Base-by-base conservation (phyloP, 2,888 invertebrate species). In the Minunthozetes semirufus region DNA sequence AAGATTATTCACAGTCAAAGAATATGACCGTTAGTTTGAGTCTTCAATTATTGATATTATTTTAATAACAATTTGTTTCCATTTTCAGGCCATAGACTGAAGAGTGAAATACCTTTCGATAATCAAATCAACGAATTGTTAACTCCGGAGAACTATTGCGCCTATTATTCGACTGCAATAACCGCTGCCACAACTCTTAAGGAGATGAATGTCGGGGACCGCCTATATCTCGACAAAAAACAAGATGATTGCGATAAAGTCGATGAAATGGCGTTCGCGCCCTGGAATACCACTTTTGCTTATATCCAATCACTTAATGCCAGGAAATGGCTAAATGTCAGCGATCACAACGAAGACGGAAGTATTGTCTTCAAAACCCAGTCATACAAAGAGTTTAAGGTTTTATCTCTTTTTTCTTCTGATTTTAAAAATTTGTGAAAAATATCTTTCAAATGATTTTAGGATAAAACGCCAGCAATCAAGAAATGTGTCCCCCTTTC, bases 321-420 rank as follows among this genome's bases (percentile, higher is more conserved):
- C 1, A 68, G 13, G 19, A 68, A 68, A 46, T 46, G 42, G 68
- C 22, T 68, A 0, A 68, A 68, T 42, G 11, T 68, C 5, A 38
- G n/a, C 13, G 42, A 68, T n/a, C n/a, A 38, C 15, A 68, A 68
- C 22, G 33, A 33, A 19, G 68, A 68, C 68, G 68, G 42, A 22
- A 19, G 19, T 33, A 42, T 68, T 19, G 38, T 68, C 13, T 68
- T 42, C 15, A 15, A 8, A 8, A 68, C 15, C 15, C 38, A 68
- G 19, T 68, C 68, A 1, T 68, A 68, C 13, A 68, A 42, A 46
- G 68, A 68, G 1, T 68, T 68, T 68, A 68, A 68, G 68, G 68
- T 68, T 19, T 42, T 13, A 27, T 27, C 15, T 27, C 6, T 19
- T 27, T 19, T 27, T 19, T 3, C 1, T 8, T 9, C 4, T 22